These are phyloP conservation scores for Hassar affinis DNA, from an alignment of 2,113 vertebrate species.

Conservation along the genomic window DNA sequence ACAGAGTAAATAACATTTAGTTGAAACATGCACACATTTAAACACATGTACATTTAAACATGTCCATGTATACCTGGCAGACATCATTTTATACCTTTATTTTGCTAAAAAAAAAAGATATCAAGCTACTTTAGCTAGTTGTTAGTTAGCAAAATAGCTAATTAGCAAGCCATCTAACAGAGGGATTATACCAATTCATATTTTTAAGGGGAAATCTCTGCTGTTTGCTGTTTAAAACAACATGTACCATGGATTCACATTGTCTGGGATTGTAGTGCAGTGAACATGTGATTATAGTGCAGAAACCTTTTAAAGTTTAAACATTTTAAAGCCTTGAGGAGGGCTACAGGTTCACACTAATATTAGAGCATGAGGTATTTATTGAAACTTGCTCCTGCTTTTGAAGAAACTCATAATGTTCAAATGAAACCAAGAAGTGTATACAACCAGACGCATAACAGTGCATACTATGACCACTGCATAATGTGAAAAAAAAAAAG, in stretches of 20 bases:
- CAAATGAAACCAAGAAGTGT: too few species aligned
- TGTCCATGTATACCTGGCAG: background rate
- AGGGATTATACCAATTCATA: background rate
- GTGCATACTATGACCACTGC: too few species aligned
- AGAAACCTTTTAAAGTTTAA: too few species aligned
- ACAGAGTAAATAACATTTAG: background rate
- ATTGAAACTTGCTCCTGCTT: background rate
- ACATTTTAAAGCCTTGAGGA: background rate
- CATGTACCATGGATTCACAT: background rate
- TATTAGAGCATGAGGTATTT: background rate
- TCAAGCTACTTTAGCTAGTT: background rate
- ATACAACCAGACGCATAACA: too few species aligned
- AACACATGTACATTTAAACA: background rate
- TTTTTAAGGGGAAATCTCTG: background rate
- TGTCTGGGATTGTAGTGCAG: background rate
- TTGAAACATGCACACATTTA: too few species aligned
- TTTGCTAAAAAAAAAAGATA: background rate
- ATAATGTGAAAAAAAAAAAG: too few species aligned
- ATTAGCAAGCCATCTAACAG: background rate
- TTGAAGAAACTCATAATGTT: too few species aligned
- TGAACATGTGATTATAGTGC: background rate
- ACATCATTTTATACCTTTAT: background rate
- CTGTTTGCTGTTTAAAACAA: background rate
- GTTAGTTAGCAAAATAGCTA: background rate
- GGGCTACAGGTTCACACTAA: background rate